Evolutionary conservation across 2,888 invertebrate genomes (phyloP), one percentile per base, ranked within the genome.

Genomic region (Drosophila meridionalis): DNA sequence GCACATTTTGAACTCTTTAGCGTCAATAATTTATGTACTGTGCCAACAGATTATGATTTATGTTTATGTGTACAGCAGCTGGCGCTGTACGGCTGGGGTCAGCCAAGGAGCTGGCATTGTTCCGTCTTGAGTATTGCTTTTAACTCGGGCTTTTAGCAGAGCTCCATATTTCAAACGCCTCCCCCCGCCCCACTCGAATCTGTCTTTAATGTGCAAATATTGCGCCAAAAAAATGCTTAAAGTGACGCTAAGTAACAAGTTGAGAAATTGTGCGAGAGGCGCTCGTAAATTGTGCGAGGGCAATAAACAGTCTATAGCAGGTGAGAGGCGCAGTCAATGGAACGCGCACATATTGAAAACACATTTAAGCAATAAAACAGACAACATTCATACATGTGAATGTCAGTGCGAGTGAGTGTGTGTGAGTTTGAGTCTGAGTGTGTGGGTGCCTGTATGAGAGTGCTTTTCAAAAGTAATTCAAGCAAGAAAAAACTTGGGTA

Each of bases 1-100:
- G 79, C 76, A 71, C 79, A 76, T 81, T 74, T 75, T 83, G 86
- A 87, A 87, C 89, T 87, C 87, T 87, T 87, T 89, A 77, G 89
- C 78, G 80, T 87, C 89, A 89, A 87, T 87, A 89, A 87, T 89
- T 87, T 89, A 89, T 89, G 87, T 87, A 87, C 83, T 89, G 74
- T 75, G 87, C 85, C 74, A 80, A 71, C 73, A 87, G 89, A 87
- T 87, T 87, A 87, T 87, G 87, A 87, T 87, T 87, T 89, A 87
- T 87, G 83, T 69, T 80, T 80, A 76, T 78, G 76, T 78, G 69
- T 64, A 64, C 56, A 80, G 76, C 78, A 69, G 73, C 70, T 64
- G 78, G 65, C 68, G 68, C 59, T 76, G 40, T 12, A 14, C 28
- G 30, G 20, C 20, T 20, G 20, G 32, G 52, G 43, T 40, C 59